These are phyloP conservation scores for Agonopterix arenella DNA, from an alignment of 2,888 invertebrate species.

Conservation along the genomic window DNA sequence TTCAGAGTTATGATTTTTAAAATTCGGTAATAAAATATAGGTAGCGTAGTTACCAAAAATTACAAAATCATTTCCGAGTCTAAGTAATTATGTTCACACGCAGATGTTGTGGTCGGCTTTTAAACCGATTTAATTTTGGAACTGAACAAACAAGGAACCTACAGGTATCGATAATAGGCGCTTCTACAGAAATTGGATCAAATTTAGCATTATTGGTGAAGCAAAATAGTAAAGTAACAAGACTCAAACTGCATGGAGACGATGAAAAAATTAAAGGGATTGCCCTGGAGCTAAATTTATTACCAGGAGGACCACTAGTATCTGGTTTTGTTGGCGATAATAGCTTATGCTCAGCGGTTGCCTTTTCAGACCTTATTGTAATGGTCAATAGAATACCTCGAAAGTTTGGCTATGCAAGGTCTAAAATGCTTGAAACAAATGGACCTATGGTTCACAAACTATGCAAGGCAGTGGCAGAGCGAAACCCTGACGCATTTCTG, in stretches of 20 bases:
- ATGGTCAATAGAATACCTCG: conserved; percentile 37
- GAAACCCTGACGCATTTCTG: conserved; percentile 41
- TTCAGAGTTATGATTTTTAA: background rate
- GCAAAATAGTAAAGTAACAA: conserved; percentile 36
- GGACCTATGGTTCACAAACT: conserved; percentile 36
- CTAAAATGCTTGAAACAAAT: conserved; percentile 43
- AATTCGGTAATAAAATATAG: background rate
- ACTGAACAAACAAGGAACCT: conserved; percentile 25
- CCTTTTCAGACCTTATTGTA: conserved; percentile 34
- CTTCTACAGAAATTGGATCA: conserved; percentile 40
- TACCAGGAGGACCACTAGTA: conserved; percentile 39
- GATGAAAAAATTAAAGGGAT: conserved; percentile 34
- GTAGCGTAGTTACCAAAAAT: background rate
- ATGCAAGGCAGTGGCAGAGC: conserved; percentile 36
- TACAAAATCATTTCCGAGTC: background rate
- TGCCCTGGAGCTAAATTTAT: conserved; percentile 34
- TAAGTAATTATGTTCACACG: background rate
- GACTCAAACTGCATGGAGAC: conserved; percentile 41
- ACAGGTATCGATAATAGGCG: conserved; percentile 50
- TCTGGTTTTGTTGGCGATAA: conserved; percentile 24
- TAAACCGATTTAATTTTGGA: background rate
- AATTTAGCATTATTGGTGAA: conserved; percentile 44
- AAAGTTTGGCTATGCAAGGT: conserved; percentile 27
- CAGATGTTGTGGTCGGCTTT: background rate
- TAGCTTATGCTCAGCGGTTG: conserved; percentile 29